Evolutionary conservation across 2,113 vertebrate species (phyloP), one percentile per base, ranked within the genome.

Genomic region (Nesogale talazaci): DNA sequence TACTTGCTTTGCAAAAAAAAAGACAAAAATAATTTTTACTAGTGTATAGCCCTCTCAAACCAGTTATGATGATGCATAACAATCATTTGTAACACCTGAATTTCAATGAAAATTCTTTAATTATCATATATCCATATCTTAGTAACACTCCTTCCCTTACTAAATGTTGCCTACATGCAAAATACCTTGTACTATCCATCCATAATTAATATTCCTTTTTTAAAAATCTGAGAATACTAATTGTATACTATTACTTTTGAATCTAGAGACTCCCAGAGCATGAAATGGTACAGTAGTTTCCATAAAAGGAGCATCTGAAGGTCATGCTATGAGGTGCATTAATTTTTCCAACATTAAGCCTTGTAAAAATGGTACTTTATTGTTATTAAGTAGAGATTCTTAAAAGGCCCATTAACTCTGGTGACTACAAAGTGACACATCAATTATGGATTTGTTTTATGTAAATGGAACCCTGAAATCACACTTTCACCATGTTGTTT

Each of bases 351-450:
- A 20, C 93, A 82, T 86, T 95, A 2, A 86, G 70, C 92, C 82
- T 94, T 86, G 23, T 95, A 72, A 95, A 92, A 93, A 95, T 19
- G 86, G 46, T 10, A 80, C 70, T 96, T 92, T 19, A 52, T 90
- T 94, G 4, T 90, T 95, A 95, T 95, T 96, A 96, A 95, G 91
- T 93, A 92, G 91, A 95, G 52, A 40, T 76, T 95, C 88, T 92
- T 92, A 82, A 85, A 67, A 95, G 16, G 42, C 1, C 88, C 94
- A 81, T 81, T 96, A 87, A 81, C 70, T 97, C 56, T 95, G 7
- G 42, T 86, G 31, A 95, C 2, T 82, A 91, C 84, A 94, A 89
- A 95, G 63, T 91, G 42, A 78, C 78, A 88, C 56, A 88, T 95
- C 90, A 29, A n/a, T 79, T 88, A 75, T 61, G 93, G 90, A 67